Base-by-base conservation (phyloP, 2,113 vertebrate species). In the Pagrus major region DNA sequence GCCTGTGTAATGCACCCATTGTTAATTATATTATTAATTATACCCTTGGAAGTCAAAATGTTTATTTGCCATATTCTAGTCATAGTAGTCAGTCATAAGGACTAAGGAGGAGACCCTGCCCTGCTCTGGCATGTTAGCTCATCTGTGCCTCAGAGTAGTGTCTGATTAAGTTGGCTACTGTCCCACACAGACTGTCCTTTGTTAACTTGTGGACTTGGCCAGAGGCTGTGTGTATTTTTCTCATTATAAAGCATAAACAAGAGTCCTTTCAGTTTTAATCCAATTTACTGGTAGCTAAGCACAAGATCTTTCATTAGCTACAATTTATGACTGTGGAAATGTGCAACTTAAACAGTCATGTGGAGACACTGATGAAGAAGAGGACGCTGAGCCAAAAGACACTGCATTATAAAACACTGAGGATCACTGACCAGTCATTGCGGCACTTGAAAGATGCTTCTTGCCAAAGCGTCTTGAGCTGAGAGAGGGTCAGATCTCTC, bases 401-500 rank as follows among this genome's bases (percentile, higher is more conserved):
- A 63, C 15, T 54, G 6, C 10, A 39, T 47, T 20, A 33, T 60
- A 27, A 70, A 58, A 64, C 18, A 15, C 37, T 47, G 9, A 33
- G 20, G 10, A 76, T 59, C 41, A 93, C 95, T 94, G 86, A 96
- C 96, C 96, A 95, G 79, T 95, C 93, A 84, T 96, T 94, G 67
- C 78, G 91, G 73, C 96, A 97, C 86, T 95, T 96, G 80, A 95
- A 96, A 0, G 95, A 95, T 1, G 94, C 92, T 35, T 91, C 93
- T 74, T 87, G 84, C 96, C 96, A 97, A 2, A 96, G 78, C 0
- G 78, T 91, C 83, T 74, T 88, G 63, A 96, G 91, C 21, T 94
- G 90, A 37, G 86, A 81, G 0, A 68, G 39, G 9, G 94, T 93
- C 81, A 97, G 92, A 11, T 73, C 85, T 81, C 93, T 93, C 78